Percentiles rank a stretch among this genome's conserved stretches.
These are phyloP conservation scores for Notospermus geniculatus DNA, from an alignment of 1,140 invertebrate genomes.

Conservation along the genomic window DNA sequence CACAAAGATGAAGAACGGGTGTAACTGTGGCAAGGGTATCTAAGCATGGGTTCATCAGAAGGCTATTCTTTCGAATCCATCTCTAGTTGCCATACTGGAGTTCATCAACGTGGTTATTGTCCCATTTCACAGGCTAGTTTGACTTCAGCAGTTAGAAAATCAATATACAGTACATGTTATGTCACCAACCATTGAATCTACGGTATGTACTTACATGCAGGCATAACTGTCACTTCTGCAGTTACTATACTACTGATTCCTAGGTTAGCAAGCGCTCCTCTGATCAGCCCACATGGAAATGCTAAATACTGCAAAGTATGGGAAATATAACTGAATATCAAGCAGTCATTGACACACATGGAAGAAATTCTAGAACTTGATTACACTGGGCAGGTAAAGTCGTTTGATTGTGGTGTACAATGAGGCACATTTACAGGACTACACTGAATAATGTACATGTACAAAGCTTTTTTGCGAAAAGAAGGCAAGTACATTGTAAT, in stretches of 20 bases:
- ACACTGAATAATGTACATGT: no score
- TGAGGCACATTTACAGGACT: no score
- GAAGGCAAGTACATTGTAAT: no score
- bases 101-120: not conserved
- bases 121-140: not conserved
- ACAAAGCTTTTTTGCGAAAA: no score
- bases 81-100: not conserved
- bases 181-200: not conserved
- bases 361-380: no score
- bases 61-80: not conserved
- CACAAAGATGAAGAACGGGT: no score
- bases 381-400: no score
- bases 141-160: not conserved
- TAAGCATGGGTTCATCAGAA: no score
- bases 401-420: no score
- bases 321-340: slow-evolving; percentile 19
- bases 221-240: slow-evolving; percentile 88
- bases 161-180: not conserved
- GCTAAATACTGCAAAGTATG: slow-evolving; percentile 77
- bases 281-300: slow-evolving; percentile 91
- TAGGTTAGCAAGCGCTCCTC: slow-evolving; percentile 91
- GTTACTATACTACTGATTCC: slow-evolving; percentile 92
- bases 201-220: slow-evolving; percentile 80
- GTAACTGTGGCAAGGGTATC: no score
- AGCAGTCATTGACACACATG: slow-evolving; percentile 9